Conservation (phyloP, 2,113 vertebrate species). For the Halcyon senegalensis region DNA sequence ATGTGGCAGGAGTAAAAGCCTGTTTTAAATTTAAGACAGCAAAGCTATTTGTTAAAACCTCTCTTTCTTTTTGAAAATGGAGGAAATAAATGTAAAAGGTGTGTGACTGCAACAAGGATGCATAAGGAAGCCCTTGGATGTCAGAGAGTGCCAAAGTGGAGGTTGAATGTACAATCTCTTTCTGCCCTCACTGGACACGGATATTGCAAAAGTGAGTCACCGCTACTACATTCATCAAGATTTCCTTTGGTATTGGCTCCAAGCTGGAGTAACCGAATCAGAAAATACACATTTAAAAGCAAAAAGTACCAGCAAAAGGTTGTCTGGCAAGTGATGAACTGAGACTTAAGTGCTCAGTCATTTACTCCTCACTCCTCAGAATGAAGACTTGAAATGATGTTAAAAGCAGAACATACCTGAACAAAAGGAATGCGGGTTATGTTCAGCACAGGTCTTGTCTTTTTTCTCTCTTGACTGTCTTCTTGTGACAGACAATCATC, state of each 20-base stretch:
- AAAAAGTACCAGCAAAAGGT: background rate
- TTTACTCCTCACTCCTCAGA: background rate
- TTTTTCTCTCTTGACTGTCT: conserved; percentile 10
- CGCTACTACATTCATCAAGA: background rate
- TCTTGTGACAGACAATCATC: background rate
- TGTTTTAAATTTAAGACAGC: background rate
- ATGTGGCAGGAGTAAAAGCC: background rate
- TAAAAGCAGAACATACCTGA: background rate
- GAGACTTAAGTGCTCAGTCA: background rate
- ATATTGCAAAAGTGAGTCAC: background rate
- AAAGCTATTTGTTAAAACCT: background rate
- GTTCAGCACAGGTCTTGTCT: background rate
- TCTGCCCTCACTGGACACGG: background rate
- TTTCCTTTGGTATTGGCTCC: background rate
- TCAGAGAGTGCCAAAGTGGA: background rate
- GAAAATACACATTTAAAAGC: background rate
- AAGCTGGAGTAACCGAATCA: background rate
- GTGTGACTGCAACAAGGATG: background rate
- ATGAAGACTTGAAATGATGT: background rate
- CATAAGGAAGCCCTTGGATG: background rate
- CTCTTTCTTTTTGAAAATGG: background rate
- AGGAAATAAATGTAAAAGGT: background rate
- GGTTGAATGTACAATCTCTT: background rate
- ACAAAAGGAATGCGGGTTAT: background rate
- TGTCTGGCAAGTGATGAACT: background rate